These are phyloP conservation scores for Cynopterus brachyotis DNA, from an alignment of 2,113 vertebrate genomes.

Conservation along the genomic window DNA sequence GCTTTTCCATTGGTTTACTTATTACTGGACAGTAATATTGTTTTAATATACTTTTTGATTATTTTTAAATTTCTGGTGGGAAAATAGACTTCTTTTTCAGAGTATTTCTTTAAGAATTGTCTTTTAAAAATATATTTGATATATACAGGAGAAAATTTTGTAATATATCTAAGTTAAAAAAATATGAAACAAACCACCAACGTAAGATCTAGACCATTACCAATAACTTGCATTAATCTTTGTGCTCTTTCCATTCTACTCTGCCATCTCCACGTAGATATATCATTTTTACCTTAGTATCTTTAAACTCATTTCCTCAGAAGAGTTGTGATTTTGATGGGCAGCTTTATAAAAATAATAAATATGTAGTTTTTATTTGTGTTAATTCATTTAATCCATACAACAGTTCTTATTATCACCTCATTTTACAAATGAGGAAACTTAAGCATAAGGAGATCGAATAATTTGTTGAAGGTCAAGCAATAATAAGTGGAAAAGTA, in stretches of 20 bases:
- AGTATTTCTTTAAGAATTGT: not conserved
- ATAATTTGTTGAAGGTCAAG: slow-evolving; percentile 18
- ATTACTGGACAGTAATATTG: not conserved
- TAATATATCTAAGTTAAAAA: not conserved
- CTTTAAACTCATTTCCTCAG: not conserved
- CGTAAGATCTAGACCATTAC: not conserved
- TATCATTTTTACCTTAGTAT: not conserved
- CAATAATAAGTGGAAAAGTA: not conserved
- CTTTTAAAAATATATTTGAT: slow-evolving; percentile 14
- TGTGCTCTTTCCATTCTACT: not conserved
- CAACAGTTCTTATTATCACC: not conserved
- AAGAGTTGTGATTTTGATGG: not conserved
- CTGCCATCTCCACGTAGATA: not conserved
- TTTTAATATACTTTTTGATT: slow-evolving; percentile 43
- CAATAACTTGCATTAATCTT: not conserved
- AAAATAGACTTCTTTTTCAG: not conserved
- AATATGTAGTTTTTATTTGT: not conserved
- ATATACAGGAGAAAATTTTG: not conserved
- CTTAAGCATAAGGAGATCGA: not conserved
- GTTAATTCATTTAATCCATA: not conserved
- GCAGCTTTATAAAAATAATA: slow-evolving; percentile 20
- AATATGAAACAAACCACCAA: not conserved
- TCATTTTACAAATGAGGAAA: slow-evolving; percentile 33
- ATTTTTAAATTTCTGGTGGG: not conserved
- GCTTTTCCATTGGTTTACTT: not conserved